Conservation (phyloP, 2,888 invertebrate species). For the Lymantria dispar region DNA sequence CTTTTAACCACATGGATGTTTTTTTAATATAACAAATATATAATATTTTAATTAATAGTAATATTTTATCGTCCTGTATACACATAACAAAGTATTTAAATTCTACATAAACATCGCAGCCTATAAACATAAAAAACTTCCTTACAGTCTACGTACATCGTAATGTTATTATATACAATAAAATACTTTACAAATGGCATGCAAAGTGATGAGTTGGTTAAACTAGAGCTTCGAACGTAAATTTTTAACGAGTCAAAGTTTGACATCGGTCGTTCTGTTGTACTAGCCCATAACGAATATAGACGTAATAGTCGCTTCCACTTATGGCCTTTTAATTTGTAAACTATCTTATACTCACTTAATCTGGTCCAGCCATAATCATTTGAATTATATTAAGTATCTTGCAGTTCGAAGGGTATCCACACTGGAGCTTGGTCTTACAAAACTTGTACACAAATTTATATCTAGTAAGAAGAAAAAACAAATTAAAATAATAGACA, state of each 20-base stretch:
- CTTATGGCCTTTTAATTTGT: conserved; percentile 21
- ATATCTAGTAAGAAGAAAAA: no score
- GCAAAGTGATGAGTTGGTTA: conserved; percentile 41
- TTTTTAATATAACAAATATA: no score
- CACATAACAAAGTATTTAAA: no score
- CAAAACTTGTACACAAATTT: no score
- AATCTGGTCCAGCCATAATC: no score
- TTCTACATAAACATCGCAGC: conserved; percentile 3
- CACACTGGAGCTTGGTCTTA: no score
- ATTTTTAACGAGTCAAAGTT: conserved; percentile 57
- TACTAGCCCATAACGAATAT: conserved; percentile 24
- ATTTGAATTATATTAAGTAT: no score
- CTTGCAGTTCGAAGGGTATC: no score
- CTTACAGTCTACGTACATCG: conserved; percentile 12
- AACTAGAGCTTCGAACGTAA: conserved; percentile 41
- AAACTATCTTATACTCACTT: not conserved
- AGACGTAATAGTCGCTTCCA: conserved; percentile 28
- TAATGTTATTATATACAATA: conserved; percentile 31
- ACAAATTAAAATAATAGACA: no score
- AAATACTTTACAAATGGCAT: conserved; percentile 33
- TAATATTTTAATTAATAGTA: no score
- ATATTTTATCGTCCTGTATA: no score
- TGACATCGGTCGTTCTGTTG: conserved; percentile 38
- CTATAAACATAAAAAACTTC: conserved; percentile 22
- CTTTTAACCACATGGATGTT: no score